Conservation (phyloP, 1,140 invertebrate genomes). For the Tetragonula clypearis region DNA sequence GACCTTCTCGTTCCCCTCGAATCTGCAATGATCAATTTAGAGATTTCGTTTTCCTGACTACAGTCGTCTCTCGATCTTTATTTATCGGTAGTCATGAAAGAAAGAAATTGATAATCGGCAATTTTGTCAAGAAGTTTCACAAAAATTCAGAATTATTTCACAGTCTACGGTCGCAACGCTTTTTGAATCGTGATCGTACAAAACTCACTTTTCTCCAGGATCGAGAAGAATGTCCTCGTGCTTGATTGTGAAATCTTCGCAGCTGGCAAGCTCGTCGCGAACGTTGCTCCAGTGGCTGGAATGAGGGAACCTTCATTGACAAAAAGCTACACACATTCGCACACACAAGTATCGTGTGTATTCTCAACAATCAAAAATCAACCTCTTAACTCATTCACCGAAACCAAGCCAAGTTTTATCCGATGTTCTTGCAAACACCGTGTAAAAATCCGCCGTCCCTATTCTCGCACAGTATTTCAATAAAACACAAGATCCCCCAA, state of each 20-base stretch:
- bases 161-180: no score
- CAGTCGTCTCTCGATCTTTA: background rate
- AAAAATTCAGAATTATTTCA: background rate
- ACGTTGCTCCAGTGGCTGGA: conserved; percentile 49
- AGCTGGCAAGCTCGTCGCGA: conserved; percentile 16
- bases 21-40: conserved; percentile 41
- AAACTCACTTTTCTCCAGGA: conserved; percentile 54
- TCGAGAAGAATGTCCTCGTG: conserved; percentile 29
- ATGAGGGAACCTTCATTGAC: conserved; percentile 48
- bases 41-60: background rate
- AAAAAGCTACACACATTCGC: conserved; percentile 46
- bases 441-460: background rate
- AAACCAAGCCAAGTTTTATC: background rate
- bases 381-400: background rate
- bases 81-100: no score
- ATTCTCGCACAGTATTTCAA: background rate
- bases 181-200: background rate
- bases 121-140: no score
- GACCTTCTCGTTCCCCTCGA: conserved; percentile 51
- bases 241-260: conserved; percentile 38
- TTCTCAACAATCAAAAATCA: conserved; percentile 14
- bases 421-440: conserved; percentile 25
- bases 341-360: conserved; percentile 30
- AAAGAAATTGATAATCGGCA: background rate
- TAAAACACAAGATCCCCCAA: conserved; percentile 4